phyloP scores from a whole-genome alignment of 2,888 invertebrate species.

The Drosophila sordidapex region DNA sequence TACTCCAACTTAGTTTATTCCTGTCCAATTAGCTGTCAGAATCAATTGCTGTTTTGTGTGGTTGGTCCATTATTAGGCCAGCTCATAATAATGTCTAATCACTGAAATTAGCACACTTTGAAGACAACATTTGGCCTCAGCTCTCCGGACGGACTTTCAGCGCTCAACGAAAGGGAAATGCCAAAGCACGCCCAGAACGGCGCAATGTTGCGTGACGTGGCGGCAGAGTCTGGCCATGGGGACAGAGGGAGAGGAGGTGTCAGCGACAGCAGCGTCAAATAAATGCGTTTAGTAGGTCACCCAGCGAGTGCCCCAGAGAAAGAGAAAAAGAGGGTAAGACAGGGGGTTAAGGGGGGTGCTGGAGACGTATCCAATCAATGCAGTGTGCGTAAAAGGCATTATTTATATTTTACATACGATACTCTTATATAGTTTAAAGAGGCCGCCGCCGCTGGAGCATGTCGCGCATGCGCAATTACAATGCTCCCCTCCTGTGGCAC shows the following conservation, averaged over 20 bases:
- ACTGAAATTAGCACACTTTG: constrained; percentile 64
- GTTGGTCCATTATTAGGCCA: constrained; percentile 16
- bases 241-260: background rate
- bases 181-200: constrained; percentile 64
- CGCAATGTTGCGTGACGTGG: constrained; percentile 67
- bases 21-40: constrained; percentile 12
- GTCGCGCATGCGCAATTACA: constrained; percentile 77
- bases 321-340: background rate
- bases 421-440: constrained; percentile 49
- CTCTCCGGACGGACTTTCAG: background rate
- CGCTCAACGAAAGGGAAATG: constrained; percentile 70
- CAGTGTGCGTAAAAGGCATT: constrained; percentile 57
- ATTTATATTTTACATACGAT: constrained; percentile 49
- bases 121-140: background rate
- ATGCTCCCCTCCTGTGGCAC: constrained; percentile 24
- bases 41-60: constrained; percentile 17
- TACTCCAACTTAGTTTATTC: background rate
- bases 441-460: constrained; percentile 61
- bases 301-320: constrained; percentile 19
- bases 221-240: constrained; percentile 8
- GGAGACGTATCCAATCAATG: constrained; percentile 59
- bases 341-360: background rate
- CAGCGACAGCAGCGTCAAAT: constrained; percentile 37
- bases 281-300: constrained; percentile 68
- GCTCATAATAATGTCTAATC: constrained; percentile 37